Conservation (phyloP, 2,888 invertebrate genomes). For the Tanytarsus gracilentus region DNA sequence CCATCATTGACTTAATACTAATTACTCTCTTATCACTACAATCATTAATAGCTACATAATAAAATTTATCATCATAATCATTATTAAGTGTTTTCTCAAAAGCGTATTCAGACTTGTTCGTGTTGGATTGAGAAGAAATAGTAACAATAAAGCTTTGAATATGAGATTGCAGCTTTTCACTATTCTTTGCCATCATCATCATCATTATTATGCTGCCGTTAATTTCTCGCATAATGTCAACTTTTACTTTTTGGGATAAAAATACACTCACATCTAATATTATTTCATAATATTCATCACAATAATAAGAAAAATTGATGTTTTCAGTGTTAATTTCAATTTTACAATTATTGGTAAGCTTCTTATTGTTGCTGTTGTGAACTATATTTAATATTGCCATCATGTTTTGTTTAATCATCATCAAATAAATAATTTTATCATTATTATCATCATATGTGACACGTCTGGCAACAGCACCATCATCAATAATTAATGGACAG, state of each 20-base stretch:
- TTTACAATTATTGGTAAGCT: conserved; percentile 29
- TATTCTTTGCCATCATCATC: neutral
- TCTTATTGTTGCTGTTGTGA: conserved; percentile 29
- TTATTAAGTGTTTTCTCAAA: conserved; percentile 52
- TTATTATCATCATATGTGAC: conserved; percentile 22
- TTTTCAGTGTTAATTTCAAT: conserved; percentile 29
- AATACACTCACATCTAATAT: conserved; percentile 28
- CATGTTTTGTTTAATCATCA: conserved; percentile 20
- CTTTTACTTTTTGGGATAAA: conserved; percentile 29
- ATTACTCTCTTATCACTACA: conserved; percentile 31
- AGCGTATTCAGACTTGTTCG: conserved; percentile 55
- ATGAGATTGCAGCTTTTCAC: conserved; percentile 28
- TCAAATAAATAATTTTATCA: conserved; percentile 14
- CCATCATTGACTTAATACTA: conserved; percentile 30
- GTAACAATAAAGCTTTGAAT: conserved; percentile 28
- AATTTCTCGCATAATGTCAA: conserved; percentile 25
- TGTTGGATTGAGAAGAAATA: conserved; percentile 40
- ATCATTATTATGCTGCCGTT: conserved; percentile 3
- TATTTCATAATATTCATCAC: conserved; percentile 29
- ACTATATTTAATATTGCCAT: conserved; percentile 29
- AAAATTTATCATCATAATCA: conserved; percentile 35
- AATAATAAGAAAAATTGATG: conserved; percentile 29
- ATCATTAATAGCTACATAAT: conserved; percentile 31
- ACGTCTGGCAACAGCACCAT: conserved; percentile 20
- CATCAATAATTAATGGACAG: neutral